Conservation (phyloP, 1,140 invertebrate species). For the Panulirus ornatus region DNA sequence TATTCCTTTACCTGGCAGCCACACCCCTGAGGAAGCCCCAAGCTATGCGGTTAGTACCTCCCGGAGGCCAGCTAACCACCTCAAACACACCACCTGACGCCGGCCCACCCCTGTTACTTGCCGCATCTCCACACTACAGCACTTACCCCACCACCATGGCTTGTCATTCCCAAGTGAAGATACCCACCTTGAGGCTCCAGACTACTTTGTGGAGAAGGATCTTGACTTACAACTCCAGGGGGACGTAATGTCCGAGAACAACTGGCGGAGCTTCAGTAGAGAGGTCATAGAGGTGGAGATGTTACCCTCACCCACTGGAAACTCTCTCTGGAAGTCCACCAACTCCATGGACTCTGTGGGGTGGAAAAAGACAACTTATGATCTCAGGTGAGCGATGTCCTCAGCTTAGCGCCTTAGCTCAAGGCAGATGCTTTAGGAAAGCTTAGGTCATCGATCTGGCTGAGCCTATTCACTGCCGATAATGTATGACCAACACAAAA, state of each 20-base stretch:
- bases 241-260: too few species aligned
- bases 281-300: too few species aligned
- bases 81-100: neutral
- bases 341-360: neutral
- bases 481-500: too few species aligned
- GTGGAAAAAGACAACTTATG: neutral
- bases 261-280: too few species aligned
- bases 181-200: neutral
- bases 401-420: neutral
- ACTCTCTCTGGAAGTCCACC: neutral
- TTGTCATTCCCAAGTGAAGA: neutral
- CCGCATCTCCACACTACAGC: neutral
- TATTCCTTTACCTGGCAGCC: neutral
- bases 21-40: neutral
- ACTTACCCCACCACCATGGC: too few species aligned
- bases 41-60: conserved; percentile 9
- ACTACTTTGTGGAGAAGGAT: neutral
- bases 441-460: too few species aligned
- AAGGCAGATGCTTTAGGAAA: too few species aligned
- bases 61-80: neutral
- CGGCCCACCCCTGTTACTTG: neutral
- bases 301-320: too few species aligned
- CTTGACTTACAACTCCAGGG: too few species aligned
- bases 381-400: neutral
- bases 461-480: too few species aligned